Evolutionary conservation across 2,888 invertebrate genomes (phyloP).

Genomic region (Pomacea canaliculata): DNA sequence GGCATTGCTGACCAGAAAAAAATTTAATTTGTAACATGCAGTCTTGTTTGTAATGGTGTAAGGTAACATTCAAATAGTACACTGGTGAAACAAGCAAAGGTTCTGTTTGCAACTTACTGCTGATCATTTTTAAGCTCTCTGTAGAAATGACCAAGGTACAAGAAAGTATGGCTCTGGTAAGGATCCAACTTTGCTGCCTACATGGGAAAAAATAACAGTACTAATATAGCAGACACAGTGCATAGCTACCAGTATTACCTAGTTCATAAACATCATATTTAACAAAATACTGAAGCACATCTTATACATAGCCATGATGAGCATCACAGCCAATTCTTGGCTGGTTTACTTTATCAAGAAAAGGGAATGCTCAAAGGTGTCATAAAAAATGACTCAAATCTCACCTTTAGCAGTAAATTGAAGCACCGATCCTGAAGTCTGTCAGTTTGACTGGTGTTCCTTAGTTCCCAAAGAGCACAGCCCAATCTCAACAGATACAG

Average conservation of each 20-base stretch:
- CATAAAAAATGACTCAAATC: no score
- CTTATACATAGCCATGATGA: no score
- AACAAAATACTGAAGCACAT: no score
- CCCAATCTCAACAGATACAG: constrained; percentile 36
- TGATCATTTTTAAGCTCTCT: constrained; percentile 79
- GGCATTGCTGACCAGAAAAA: no score
- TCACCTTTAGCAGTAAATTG: constrained; percentile 48
- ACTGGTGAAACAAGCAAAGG: background rate
- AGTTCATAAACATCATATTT: no score
- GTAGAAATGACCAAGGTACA: constrained; percentile 84
- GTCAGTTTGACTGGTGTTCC: constrained; percentile 27
- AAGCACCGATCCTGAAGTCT: constrained; percentile 42
- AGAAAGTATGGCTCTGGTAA: constrained; percentile 81
- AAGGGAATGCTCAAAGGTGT: no score
- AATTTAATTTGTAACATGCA: no score
- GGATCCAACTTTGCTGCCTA: constrained; percentile 77
- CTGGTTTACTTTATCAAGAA: no score
- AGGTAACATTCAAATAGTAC: no score
- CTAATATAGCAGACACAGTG: background rate
- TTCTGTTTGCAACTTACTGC: constrained; percentile 60
- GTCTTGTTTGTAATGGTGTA: no score
- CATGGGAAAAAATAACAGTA: constrained; percentile 3
- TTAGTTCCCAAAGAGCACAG: constrained; percentile 47
- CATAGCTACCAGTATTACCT: no score
- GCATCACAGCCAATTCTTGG: no score